phyloP scores from a whole-genome alignment of 1,140 invertebrate genomes.

The Trichonephila clavata region DNA sequence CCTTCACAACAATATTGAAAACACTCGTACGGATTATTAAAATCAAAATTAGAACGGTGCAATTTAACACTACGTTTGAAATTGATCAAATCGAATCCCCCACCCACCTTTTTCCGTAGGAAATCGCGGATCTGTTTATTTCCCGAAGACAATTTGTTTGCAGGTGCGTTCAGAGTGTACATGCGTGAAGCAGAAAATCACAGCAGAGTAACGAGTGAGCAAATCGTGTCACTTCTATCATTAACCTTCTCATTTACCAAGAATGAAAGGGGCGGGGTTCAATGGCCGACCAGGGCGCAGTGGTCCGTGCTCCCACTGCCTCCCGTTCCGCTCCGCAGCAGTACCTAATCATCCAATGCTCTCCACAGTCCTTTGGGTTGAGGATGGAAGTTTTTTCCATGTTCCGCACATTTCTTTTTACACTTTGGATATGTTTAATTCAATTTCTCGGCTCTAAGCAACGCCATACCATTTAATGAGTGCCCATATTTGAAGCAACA shows the following conservation, averaged over 20 bases:
- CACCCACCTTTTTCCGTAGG: no score
- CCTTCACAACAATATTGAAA: no score
- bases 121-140: no score
- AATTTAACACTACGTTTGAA: no score
- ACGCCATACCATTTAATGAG: no score
- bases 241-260: conserved; percentile 18
- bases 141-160: no score
- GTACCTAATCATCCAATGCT: background rate
- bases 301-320: background rate
- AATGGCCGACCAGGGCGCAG: conserved; percentile 22
- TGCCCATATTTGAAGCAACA: no score
- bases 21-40: no score
- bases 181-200: conserved; percentile 14
- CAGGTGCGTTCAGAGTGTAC: background rate
- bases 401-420: background rate
- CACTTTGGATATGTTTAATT: background rate
- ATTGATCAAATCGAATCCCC: no score
- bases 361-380: background rate
- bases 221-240: background rate
- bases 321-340: background rate
- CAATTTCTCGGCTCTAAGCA: background rate
- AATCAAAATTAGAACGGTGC: no score
- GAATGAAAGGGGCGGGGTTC: background rate
- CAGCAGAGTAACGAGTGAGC: background rate
- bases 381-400: no score